Conservation (phyloP, 2,113 vertebrate genomes). For the Megaceryle maxima region DNA sequence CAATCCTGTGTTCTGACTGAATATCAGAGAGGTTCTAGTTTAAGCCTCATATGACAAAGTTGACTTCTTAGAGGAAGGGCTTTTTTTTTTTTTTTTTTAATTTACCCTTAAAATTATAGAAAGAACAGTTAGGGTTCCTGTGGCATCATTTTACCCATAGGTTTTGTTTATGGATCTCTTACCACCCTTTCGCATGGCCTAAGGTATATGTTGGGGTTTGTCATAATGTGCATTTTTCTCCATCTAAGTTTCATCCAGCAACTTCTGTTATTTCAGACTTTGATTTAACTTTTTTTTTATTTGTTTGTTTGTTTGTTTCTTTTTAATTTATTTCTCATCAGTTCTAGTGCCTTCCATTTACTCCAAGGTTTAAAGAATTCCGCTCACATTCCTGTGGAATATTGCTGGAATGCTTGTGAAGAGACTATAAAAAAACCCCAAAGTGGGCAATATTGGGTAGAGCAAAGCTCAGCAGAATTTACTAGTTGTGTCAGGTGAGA, state of each 20-base stretch:
- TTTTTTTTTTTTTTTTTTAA: neutral
- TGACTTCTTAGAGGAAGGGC: neutral
- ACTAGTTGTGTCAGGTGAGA: conserved; percentile 12
- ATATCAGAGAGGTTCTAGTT: neutral
- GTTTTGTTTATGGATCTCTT: neutral
- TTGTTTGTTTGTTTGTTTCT: neutral
- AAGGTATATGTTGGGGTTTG: neutral
- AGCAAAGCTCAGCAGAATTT: neutral
- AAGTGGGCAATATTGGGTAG: neutral
- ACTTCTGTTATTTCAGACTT: neutral
- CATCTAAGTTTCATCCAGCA: neutral
- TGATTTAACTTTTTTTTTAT: neutral
- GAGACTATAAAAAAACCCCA: neutral
- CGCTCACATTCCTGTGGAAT: neutral
- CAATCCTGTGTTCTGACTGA: neutral
- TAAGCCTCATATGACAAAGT: neutral
- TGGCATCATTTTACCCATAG: neutral
- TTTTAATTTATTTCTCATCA: neutral
- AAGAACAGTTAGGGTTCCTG: neutral
- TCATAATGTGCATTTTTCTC: neutral
- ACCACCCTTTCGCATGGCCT: neutral
- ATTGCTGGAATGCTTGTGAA: neutral
- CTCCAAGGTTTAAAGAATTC: neutral
- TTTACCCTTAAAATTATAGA: neutral
- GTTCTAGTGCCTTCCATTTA: conserved; percentile 14